Conservation (phyloP, 1,140 invertebrate species). For the Brachionus calyciflorus region DNA sequence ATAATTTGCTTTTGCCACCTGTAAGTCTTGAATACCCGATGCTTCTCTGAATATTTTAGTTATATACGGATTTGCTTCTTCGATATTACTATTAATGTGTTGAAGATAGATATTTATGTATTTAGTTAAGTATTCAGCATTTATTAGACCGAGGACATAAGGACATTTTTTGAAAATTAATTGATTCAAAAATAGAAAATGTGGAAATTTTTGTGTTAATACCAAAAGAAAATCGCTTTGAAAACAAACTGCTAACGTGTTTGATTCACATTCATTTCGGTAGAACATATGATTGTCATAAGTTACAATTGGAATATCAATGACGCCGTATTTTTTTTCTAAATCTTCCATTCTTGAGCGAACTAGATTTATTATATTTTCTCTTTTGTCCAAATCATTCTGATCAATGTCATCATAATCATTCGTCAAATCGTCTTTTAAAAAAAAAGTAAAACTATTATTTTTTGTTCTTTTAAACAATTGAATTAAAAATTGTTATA, state of each 20-base stretch:
- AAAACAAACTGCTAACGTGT: conserved; percentile 7
- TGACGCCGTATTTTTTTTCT: not conserved
- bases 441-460: not conserved
- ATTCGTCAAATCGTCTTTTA: not conserved
- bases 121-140: not conserved
- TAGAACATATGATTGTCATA: conserved; percentile 2
- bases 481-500: too few species aligned
- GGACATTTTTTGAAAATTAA: conserved; percentile 15
- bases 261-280: not conserved
- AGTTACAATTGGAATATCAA: not conserved
- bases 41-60: not conserved
- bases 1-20: conserved; percentile 31
- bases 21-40: not conserved
- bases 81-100: not conserved
- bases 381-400: conserved; percentile 21
- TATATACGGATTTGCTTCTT: not conserved
- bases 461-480: too few species aligned
- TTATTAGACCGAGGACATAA: not conserved
- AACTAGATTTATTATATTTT: not conserved
- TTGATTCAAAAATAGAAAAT: conserved; percentile 7
- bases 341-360: not conserved
- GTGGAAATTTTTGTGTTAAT: not conserved
- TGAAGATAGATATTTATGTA: not conserved
- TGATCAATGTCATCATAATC: not conserved
- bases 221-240: not conserved